Base-by-base conservation (phyloP, 2,888 invertebrate species). In the Minunthozetes semirufus region DNA sequence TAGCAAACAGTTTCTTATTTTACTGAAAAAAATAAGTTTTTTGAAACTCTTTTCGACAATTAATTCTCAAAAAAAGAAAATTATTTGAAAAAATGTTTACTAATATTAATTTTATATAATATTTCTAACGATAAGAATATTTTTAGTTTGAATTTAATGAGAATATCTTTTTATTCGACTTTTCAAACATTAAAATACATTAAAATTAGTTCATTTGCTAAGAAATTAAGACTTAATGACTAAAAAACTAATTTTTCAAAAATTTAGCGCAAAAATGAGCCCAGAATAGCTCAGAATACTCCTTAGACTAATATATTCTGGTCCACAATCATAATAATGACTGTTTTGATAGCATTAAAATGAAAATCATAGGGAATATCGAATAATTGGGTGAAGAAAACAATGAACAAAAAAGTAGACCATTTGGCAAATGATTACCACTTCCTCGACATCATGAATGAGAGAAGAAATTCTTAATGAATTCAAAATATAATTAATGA, bases 401-500 rank as follows among this genome's bases (percentile, higher is more conserved):
- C 29, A 29, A 27, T 27, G 22, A 59, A 6, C 25, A 59, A 15
- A 59, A 53, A 59, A 59, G 22, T 59, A 17, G 25, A 29, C 13
- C 13, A 22, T 25, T 56, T 56, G 56, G 42, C 59, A 27, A 22
- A 59, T 17, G 29, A 59, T 13, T 29, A 59, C 59, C 15, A 59
- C 59, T 59, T 59, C 59, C 59, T 59, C 29, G 27, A 27, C 50
- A 50, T 19, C n/a, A n/a, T 59, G 33, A 33, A 29, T 29, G 59
- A 59, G 59, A 27, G 27, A 29, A 59, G 25, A 53, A 22, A 56
- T 22, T 22, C 59, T 27, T 59, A 59, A 59, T 59, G 27, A 29
- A 56, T 59, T 59, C 59, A 59, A 59, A 59, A 3, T 59, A 59
- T 59, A 56, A 56, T 59, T 59, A 27, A 59, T 59, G 59, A 59